Conservation (phyloP, 2,888 invertebrate genomes). For the Clistopyga incitator region DNA sequence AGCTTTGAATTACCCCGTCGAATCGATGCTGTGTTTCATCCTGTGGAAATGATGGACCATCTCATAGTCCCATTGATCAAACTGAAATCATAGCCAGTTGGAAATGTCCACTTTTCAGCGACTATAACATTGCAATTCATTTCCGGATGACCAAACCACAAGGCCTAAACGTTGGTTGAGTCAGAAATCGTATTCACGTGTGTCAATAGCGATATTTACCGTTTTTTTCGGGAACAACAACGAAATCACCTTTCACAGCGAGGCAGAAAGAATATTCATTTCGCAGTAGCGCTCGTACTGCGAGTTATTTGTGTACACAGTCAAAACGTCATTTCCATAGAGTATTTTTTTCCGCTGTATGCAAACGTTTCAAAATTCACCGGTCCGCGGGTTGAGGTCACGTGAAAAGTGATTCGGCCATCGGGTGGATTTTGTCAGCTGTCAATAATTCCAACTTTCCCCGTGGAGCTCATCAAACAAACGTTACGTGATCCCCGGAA, state of each 20-base stretch:
- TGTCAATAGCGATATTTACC: not conserved
- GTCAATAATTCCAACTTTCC: constrained; percentile 11
- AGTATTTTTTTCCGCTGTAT: not conserved
- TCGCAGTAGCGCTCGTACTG: not conserved
- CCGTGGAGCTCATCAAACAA: constrained; percentile 14
- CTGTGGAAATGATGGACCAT: too few species aligned
- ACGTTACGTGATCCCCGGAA: constrained; percentile 22
- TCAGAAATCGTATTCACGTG: not conserved
- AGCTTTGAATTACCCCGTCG: too few species aligned
- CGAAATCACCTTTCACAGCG: constrained; percentile 1
- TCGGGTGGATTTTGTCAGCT: not conserved
- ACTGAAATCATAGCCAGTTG: too few species aligned
- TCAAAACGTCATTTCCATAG: constrained; percentile 11
- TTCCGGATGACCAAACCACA: not conserved
- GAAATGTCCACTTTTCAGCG: not conserved
- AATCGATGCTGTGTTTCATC: too few species aligned
- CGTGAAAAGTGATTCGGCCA: not conserved
- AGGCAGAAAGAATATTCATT: constrained; percentile 10
- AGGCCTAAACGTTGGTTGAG: not conserved
- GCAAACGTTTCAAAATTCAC: not conserved
- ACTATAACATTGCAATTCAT: not conserved
- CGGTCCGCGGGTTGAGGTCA: constrained; percentile 4
- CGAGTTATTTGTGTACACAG: constrained; percentile 12
- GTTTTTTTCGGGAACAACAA: not conserved
- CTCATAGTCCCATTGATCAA: too few species aligned